These are phyloP conservation scores for Phoebastria nigripes DNA, from an alignment of 2,797 vertebrate genomes.

Conservation along the genomic window DNA sequence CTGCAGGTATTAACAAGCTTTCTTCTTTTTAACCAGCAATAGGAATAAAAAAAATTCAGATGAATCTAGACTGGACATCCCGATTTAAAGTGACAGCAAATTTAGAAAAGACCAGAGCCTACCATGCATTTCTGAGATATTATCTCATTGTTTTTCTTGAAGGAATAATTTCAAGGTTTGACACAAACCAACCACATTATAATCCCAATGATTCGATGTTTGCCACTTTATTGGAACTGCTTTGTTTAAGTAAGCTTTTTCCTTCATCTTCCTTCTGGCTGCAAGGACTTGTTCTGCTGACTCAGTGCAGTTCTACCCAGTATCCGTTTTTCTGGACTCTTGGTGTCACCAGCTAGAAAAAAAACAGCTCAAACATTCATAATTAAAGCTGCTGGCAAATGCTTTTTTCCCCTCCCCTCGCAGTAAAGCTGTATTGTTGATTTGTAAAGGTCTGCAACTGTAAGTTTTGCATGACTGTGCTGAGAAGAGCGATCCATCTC, in stretches of 20 bases:
- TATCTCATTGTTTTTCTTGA: background rate
- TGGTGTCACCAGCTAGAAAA: background rate
- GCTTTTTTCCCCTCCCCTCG: rapidly evolving
- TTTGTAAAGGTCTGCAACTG: background rate
- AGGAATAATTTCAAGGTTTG: background rate
- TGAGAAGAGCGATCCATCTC: background rate
- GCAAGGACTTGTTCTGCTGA: background rate
- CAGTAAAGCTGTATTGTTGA: background rate
- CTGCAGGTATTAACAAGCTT: slow-evolving; percentile 20
- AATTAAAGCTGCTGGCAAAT: background rate
- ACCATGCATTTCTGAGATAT: background rate
- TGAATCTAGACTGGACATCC: background rate
- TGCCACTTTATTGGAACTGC: background rate
- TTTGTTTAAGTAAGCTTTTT: background rate
- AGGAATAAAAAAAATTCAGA: background rate
- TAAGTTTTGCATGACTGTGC: background rate
- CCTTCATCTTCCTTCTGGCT: background rate
- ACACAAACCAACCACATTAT: background rate
- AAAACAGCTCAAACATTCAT: background rate
- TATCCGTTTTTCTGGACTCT: background rate
- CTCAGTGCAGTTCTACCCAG: background rate
- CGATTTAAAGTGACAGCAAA: background rate
- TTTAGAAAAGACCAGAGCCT: background rate
- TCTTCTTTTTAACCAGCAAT: background rate
- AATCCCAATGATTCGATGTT: background rate